Evolutionary conservation across 30 jellyfish, hydroid and myxozoan species (phyloP), one percentile per base, ranked within the genome.

Genomic region (Hydra vulgaris): DNA sequence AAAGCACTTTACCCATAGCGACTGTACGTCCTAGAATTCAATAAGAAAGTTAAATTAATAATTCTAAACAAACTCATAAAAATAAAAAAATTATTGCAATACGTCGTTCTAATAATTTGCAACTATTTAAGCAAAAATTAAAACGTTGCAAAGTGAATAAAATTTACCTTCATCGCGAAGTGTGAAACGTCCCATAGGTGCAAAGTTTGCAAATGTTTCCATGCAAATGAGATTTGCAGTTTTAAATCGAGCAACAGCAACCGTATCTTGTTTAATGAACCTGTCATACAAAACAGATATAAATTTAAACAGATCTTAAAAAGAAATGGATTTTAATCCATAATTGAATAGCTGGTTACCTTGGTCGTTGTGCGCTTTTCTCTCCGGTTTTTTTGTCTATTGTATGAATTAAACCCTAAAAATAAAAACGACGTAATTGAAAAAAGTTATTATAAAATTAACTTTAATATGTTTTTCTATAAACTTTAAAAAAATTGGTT

Each of bases 121-220:
- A 56, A 15, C 18, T 56, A 56, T 56, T 56, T 15, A 17, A 56
- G 71, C n/a, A 15, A n/a, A 56, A 56, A 17, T n/a, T n/a, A 15
- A 56, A 56, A 15, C 71, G n/a, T 56, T 17, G n/a, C 71, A 56
- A 56, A 56, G n/a, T n/a, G n/a, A 56, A 15, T 68, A 68, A 68
- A 68, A 68, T 7, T 70, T 77, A 95, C 99, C 99, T 89, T 95
- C 99, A 72, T 95, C 99, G 16, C 99, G 96, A 20, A 95, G 85
- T 16, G 99, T 88, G 79, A 95, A 95, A 19, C 99, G 94, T 54
- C 97, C 97, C 97, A 95, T 90, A 1, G 96, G 95, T 25, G 96
- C 95, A 75, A 88, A 88, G 27, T 85, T 78, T 8, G 93, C 95
- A 78, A 88, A 89, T 0, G 97, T 84, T 79, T 89, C 99, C 88